A percentile compares a stretch with the other conserved stretches of the same genome.
Conservation (phyloP, 1,140 invertebrate species). For the Charaxes varanes region DNA sequence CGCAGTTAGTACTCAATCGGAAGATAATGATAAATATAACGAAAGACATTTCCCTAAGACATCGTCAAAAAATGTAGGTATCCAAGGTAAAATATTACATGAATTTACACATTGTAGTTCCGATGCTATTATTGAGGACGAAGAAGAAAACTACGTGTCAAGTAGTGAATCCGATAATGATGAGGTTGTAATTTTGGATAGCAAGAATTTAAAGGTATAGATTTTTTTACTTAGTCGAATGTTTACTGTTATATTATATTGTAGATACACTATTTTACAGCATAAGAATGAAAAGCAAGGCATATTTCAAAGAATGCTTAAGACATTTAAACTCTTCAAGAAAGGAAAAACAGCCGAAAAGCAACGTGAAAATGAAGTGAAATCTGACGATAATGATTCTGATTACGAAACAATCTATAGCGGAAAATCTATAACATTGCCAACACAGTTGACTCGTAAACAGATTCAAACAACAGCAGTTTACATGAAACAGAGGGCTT, state of each 20-base stretch:
- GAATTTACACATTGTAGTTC: background rate
- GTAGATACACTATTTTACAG: constrained; percentile 29
- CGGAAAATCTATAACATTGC: constrained; percentile 24
- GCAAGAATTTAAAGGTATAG: constrained; percentile 10
- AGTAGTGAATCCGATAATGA: constrained; percentile 19
- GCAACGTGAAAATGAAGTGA: constrained; percentile 4
- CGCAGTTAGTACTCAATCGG: constrained; percentile 7
- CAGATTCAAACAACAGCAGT: constrained; percentile 1
- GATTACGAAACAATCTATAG: constrained; percentile 49
- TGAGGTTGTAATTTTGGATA: constrained; percentile 4
- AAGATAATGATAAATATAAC: constrained; percentile 6
- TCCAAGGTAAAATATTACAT: background rate
- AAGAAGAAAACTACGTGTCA: constrained; percentile 6
- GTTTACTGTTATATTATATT: background rate
- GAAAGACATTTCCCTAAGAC: constrained; percentile 1
- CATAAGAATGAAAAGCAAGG: constrained; percentile 29
- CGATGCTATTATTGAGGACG: constrained; percentile 6
- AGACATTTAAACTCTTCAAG: constrained; percentile 37
- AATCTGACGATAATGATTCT: constrained; percentile 30
- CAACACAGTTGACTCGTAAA: background rate
- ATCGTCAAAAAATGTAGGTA: background rate
- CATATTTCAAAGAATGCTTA: constrained; percentile 41
- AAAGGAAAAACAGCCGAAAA: constrained; percentile 13
- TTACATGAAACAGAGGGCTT: too few species aligned
- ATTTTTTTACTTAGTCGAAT: background rate